These are phyloP conservation scores for Altica lythri DNA, from an alignment of 2,888 invertebrate species.

Conservation along the genomic window DNA sequence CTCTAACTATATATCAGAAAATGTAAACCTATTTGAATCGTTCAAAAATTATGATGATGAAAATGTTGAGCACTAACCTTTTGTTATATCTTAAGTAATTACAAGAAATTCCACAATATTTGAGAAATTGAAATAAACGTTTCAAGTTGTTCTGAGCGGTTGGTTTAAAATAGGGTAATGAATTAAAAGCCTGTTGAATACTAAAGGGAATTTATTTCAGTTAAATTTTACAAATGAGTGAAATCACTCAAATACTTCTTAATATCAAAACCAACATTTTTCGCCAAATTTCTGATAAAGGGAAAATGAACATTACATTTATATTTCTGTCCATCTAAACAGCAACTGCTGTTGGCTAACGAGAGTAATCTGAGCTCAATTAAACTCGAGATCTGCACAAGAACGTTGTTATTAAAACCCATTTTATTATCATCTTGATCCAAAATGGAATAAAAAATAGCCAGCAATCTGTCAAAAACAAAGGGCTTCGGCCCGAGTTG, in stretches of 20 bases:
- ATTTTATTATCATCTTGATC: conserved; percentile 84
- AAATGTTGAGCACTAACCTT: no score
- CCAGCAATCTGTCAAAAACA: conserved; percentile 47
- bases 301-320: conserved; percentile 86
- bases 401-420: conserved; percentile 82
- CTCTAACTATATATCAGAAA: no score
- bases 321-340: conserved; percentile 80
- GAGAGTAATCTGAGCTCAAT: conserved; percentile 81
- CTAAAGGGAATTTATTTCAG: no score
- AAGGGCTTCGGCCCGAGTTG: conserved; percentile 78
- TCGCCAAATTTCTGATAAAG: conserved; percentile 77
- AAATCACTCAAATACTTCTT: conserved; percentile 78
- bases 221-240: conserved; percentile 50
- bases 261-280: conserved; percentile 76
- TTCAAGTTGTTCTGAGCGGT: no score
- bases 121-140: no score
- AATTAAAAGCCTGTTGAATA: no score
- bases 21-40: no score
- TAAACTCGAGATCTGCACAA: conserved; percentile 85
- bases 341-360: conserved; percentile 70
- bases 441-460: conserved; percentile 67
- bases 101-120: no score
- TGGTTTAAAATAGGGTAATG: no score
- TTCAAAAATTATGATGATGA: no score
- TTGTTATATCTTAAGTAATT: no score